A percentile compares a stretch with the other conserved stretches of the same genome.
phyloP scores from a whole-genome alignment of 2,888 invertebrate species.

The Clusia tigrina region DNA sequence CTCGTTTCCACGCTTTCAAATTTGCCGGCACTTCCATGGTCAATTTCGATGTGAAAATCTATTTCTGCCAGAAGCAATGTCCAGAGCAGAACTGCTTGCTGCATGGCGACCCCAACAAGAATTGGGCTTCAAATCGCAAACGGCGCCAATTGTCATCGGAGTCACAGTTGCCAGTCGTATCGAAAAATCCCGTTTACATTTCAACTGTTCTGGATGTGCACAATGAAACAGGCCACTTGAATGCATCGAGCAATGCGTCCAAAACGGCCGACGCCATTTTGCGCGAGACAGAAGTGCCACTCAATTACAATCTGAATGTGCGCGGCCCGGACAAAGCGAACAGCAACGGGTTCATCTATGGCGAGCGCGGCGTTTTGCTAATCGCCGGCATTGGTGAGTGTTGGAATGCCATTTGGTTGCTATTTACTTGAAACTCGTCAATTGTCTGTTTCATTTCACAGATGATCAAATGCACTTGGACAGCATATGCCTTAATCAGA shows the following conservation, averaged over 20 bases:
- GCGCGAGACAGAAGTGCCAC: conserved; percentile 56
- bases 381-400: conserved; percentile 69
- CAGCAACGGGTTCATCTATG: conserved; percentile 68
- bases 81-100: conserved; percentile 68
- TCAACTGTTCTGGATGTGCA: conserved; percentile 56
- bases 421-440: background rate
- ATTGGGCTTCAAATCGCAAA: conserved; percentile 29
- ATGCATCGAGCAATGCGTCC: background rate
- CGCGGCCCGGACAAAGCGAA: conserved; percentile 69
- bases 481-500: conserved; percentile 69
- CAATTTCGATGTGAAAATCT: conserved; percentile 81
- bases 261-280: conserved; percentile 10
- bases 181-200: conserved; percentile 59
- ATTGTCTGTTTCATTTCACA: conserved; percentile 18
- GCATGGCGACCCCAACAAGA: conserved; percentile 9
- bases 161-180: conserved; percentile 38
- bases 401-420: background rate
- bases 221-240: conserved; percentile 11
- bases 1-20: conserved; percentile 83
- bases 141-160: conserved; percentile 33
- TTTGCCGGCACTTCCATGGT: conserved; percentile 86
- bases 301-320: conserved; percentile 70
- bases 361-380: conserved; percentile 68
- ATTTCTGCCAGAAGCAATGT: conserved; percentile 78
- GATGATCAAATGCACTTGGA: conserved; percentile 56